Evolutionary conservation across 2,888 invertebrate species (phyloP).

Genomic region (Torymus texanus): DNA sequence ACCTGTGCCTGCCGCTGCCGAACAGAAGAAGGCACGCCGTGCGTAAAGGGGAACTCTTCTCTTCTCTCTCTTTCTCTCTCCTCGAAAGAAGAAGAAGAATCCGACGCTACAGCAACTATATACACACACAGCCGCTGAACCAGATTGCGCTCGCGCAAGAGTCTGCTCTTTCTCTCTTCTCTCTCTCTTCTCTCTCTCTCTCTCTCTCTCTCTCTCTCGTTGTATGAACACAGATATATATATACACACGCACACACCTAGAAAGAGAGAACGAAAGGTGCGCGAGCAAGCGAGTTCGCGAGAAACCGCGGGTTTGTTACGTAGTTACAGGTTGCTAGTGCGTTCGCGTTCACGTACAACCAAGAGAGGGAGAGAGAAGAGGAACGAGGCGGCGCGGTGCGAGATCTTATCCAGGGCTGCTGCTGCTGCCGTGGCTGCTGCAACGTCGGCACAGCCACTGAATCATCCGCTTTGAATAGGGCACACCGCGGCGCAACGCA

Average conservation of each 20-base stretch:
- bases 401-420: conserved; percentile 71
- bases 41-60: conserved; percentile 23
- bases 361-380: conserved; percentile 61
- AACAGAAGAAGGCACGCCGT: neutral
- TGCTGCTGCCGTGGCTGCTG: conserved; percentile 66
- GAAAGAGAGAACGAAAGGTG: neutral
- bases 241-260: neutral
- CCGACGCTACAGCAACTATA: neutral
- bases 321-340: conserved; percentile 69
- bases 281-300: conserved; percentile 45
- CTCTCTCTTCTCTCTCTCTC: conserved; percentile 11
- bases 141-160: conserved; percentile 32
- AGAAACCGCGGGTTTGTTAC: conserved; percentile 63
- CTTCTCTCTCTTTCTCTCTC: too few relatives aligned
- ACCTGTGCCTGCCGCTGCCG: neutral
- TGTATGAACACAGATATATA: neutral
- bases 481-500: conserved; percentile 57
- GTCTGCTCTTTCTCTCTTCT: conserved; percentile 17
- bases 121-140: conserved; percentile 15
- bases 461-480: conserved; percentile 75
- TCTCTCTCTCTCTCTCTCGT: conserved; percentile 18
- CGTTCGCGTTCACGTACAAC: conserved; percentile 47
- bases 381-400: conserved; percentile 67
- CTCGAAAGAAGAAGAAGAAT: conserved; percentile 17
- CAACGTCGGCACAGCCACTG: conserved; percentile 69